Base-by-base conservation (phyloP, 2,797 vertebrate species). In the Pogonophryne albipinna region DNA sequence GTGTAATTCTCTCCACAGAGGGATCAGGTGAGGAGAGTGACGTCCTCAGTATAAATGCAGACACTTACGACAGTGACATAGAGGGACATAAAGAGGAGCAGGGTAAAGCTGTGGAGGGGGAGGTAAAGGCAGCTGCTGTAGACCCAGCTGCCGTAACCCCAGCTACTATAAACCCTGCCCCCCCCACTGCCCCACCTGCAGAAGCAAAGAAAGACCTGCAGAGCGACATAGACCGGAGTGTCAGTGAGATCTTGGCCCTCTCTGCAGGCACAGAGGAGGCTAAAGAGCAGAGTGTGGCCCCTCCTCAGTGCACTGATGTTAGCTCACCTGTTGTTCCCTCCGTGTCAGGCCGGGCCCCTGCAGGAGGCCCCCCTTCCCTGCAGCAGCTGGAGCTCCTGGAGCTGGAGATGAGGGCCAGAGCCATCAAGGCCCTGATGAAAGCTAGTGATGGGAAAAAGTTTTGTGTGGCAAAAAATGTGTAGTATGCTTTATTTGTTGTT, bases 401-500 rank as follows among this genome's bases (percentile, higher is more conserved):
- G 91, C 85, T 99, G 1, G 98, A 99, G 82, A 99, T 99, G 98
- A 97, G 98, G 72, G 98, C 98, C 0, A 94, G 98, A 78, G 98
- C 98, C 51, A 99, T 99, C 86, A 99, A 99, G 83, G 98, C 98
- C 23, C 92, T 99, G 11, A 99, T 99, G 98, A 99, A 99, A 91
- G 98, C 98, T 75, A 95, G 96, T 5, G 95, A 97, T 65, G 91
- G 92, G 10, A 97, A 96, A 78, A 97, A 95, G 56, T 81, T 83
- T 7, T 92, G 76, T 70, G 49, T 55, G 6, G 1, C 57, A 11
- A 82, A 61, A 76, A 57, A 59, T 8, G 1, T 53, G 23, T 88
- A 78, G 66, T 10, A 6, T 14, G 6, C 45, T 70, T 15, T 19
- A n/a, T 46, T 45, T 47, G 1, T 19, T 12, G 1, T 38, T 38